These are phyloP conservation scores for Drosophila fuyamai DNA, from an alignment of 1,140 invertebrate species.

Conservation along the genomic window DNA sequence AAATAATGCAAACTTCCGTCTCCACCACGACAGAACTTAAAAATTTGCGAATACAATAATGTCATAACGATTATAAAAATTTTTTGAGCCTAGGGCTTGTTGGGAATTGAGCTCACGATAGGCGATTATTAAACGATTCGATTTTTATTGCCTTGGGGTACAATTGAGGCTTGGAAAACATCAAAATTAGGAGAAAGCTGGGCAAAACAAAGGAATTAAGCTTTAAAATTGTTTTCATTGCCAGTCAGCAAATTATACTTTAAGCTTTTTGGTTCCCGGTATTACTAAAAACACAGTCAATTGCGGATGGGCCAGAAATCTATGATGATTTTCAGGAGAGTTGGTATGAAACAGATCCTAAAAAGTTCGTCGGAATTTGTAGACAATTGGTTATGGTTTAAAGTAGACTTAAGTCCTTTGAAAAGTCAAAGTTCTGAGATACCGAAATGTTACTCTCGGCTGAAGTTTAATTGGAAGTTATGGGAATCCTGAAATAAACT, in stretches of 20 bases:
- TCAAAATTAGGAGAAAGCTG: constrained; percentile 41
- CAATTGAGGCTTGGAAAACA: constrained; percentile 5
- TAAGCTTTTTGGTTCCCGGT: neutral
- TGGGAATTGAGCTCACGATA: constrained; percentile 33
- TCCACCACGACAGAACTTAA: constrained; percentile 12
- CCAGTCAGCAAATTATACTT: neutral
- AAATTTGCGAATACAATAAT: constrained; percentile 27
- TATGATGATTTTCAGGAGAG: neutral
- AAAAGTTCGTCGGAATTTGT: too few relatives aligned
- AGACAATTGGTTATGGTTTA: too few relatives aligned
- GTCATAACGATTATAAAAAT: constrained; percentile 53
- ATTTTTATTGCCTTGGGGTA: constrained; percentile 16
- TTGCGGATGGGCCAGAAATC: too few relatives aligned
- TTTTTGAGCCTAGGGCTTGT: constrained; percentile 29
- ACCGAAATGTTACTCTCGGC: too few relatives aligned
- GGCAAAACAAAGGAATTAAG: constrained; percentile 18
- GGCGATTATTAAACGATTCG: constrained; percentile 33
- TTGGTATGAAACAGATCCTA: neutral
- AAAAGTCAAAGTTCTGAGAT: too few relatives aligned
- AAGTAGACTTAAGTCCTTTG: too few relatives aligned
- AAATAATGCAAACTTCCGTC: constrained; percentile 49
- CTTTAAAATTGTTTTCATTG: neutral
- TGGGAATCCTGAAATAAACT: too few relatives aligned
- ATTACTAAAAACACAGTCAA: too few relatives aligned
- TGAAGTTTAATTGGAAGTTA: too few relatives aligned